Base-by-base conservation (phyloP, 2,888 invertebrate genomes). In the Troides aeacus region DNA sequence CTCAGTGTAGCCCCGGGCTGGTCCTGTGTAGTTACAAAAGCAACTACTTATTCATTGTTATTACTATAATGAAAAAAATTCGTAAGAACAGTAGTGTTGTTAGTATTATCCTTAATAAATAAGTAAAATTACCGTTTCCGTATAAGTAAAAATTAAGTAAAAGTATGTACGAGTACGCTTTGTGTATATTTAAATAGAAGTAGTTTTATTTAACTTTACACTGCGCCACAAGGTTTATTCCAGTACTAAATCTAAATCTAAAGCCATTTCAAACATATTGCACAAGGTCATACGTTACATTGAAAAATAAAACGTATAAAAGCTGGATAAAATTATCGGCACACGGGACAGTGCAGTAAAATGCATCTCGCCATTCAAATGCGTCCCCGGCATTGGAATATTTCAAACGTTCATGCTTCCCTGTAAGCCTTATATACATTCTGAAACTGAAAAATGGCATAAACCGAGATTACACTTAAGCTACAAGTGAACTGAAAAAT, bases 201-300 rank as follows among this genome's bases (percentile, higher is more conserved):
- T 50, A 18, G 10, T 17, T 50, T 46, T 46, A 46, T 12, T 15
- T 15, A 46, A 46, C 10, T 30, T 39, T 39, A 15, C 0, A 50
- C 17, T 50, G 5, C 50, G 15, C 17, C 5, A 50, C 50, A 4
- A 17, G 18, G 15, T 50, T 50, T 50, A 50, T 50, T 50, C 17
- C 17, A 39, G 1, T 39, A 39, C 39, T 39, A 39, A 61, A 62
- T 36, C 24, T 12, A 60, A 61, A 21, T 46, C 17, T 57, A 62
- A 61, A 69, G n/a, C 60, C 53, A 64, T 64, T 79, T 77, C 74
- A 73, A 77, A 73, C 82, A 77, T 76, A 77, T 78, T 78, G 80
- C 77, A 77, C 74, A 77, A 75, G 79, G 79, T 79, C 78, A 78
- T 83, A 80, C 81, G 81, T 84, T 78, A 77, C 75, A 73, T 68